Evolutionary conservation across 2,888 invertebrate species (phyloP).

Genomic region (Pseudolycoriella hygida): DNA sequence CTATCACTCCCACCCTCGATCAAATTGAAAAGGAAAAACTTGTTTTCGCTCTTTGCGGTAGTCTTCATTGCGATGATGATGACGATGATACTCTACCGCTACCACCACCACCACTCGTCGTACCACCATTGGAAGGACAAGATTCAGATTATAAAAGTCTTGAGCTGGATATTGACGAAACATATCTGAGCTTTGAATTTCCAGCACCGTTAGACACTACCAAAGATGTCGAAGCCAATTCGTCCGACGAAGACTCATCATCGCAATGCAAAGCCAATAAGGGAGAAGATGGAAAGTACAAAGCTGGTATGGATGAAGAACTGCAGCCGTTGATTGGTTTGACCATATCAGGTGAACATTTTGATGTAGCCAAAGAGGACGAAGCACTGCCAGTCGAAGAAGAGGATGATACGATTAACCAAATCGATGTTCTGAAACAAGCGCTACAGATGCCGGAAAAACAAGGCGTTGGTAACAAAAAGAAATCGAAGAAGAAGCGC

Average conservation of each 20-base stretch:
- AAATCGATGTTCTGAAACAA: not conserved
- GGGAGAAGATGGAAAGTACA: conserved; percentile 17
- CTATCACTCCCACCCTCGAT: conserved; percentile 14
- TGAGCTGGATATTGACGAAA: conserved; percentile 12
- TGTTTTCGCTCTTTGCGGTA: conserved; percentile 25
- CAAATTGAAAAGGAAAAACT: conserved; percentile 17
- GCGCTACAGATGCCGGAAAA: conserved; percentile 2
- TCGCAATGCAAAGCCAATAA: conserved; percentile 10
- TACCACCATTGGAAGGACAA: conserved; percentile 2
- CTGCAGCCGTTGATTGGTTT: conserved; percentile 22
- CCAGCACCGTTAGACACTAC: conserved; percentile 1
- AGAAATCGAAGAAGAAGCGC: conserved; percentile 28
- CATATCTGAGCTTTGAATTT: conserved; percentile 16
- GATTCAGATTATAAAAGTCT: conserved; percentile 9
- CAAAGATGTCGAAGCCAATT: conserved; percentile 8
- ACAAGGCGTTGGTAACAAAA: conserved; percentile 17
- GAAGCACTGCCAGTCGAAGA: conserved; percentile 22
- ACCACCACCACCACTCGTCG: conserved; percentile 1
- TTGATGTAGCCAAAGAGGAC: conserved; percentile 14
- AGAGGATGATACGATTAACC: conserved; percentile 9
- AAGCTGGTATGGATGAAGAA: conserved; percentile 22
- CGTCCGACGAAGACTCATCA: conserved; percentile 13
- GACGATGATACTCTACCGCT: too few species aligned
- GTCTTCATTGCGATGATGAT: conserved; percentile 16
- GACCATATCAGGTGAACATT: conserved; percentile 12